Evolutionary conservation across 2,113 vertebrate genomes (phyloP).

Genomic region (Pampusana beccarii): DNA sequence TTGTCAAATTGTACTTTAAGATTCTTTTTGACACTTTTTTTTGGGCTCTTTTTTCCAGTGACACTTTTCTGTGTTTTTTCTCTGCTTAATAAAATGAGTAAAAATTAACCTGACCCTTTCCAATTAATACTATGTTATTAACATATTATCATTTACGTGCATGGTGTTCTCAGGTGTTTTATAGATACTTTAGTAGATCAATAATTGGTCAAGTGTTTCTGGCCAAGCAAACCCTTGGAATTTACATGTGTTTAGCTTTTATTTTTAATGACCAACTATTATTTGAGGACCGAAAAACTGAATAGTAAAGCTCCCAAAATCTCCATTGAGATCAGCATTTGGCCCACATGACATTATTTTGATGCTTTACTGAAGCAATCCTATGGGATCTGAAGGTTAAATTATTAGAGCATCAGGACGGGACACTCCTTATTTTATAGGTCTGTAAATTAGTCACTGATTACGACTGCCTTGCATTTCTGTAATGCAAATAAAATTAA

Average conservation of each 20-base stretch:
- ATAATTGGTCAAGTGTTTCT: background rate
- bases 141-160: background rate
- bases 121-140: background rate
- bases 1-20: background rate
- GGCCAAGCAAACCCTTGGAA: background rate
- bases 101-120: background rate
- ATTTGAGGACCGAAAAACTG: background rate
- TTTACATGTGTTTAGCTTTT: background rate
- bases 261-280: background rate
- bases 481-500: background rate
- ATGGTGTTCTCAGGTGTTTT: background rate
- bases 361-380: background rate
- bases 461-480: background rate
- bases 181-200: background rate
- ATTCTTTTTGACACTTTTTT: background rate
- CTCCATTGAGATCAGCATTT: background rate
- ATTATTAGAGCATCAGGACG: background rate
- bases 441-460: background rate
- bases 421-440: background rate
- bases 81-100: background rate
- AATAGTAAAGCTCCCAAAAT: background rate
- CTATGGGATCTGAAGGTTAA: background rate
- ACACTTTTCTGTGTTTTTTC: background rate
- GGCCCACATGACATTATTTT: background rate
- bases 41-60: background rate